Conservation (phyloP, 2,888 invertebrate species). For the Eledone cirrhosa region DNA sequence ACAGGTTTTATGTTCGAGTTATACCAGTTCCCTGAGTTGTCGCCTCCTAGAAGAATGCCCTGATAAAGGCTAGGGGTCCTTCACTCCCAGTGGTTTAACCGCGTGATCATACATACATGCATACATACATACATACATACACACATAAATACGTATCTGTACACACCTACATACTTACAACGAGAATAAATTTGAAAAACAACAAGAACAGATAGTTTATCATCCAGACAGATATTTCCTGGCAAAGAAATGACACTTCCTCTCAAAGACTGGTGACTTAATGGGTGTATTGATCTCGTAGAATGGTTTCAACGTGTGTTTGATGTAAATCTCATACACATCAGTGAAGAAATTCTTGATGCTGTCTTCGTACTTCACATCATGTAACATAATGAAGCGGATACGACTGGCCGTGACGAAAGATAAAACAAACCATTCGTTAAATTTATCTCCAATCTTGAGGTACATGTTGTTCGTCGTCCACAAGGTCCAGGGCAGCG, state of each 20-base stretch:
- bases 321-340: slow-evolving; percentile 96
- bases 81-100: no score
- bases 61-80: no score
- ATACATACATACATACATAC: no score
- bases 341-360: slow-evolving; percentile 98
- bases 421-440: slow-evolving; percentile 99
- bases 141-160: no score
- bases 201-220: no score
- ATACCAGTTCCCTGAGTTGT: no score
- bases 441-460: slow-evolving; percentile 98
- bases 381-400: slow-evolving; percentile 95
- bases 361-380: slow-evolving; percentile 95
- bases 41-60: no score
- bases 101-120: no score
- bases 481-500: slow-evolving; percentile 93
- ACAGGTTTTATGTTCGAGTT: no score
- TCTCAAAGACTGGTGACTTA: slow-evolving; percentile 91
- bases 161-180: no score
- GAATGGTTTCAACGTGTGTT: slow-evolving; percentile 93
- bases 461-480: slow-evolving; percentile 93
- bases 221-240: slow-evolving; percentile 66
- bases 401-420: slow-evolving; percentile 91
- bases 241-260: slow-evolving; percentile 75
- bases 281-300: slow-evolving; percentile 93
- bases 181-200: no score